Base-by-base conservation (phyloP, 2,888 invertebrate species). In the Ischnura elegans region DNA sequence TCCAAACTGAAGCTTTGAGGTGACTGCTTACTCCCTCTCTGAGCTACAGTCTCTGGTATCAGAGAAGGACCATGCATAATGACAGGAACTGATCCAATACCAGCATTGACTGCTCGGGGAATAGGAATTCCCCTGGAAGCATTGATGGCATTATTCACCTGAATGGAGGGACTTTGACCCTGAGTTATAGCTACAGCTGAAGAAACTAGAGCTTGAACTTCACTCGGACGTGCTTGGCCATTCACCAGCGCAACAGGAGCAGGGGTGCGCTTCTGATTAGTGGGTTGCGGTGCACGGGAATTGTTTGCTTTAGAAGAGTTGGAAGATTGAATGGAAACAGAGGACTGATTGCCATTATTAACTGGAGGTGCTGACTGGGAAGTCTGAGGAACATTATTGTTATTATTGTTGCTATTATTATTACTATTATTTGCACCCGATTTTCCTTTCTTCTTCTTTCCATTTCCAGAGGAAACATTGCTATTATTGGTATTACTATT, bases 1-100 rank as follows among this genome's bases (percentile, higher is more conserved):
- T 97, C 97, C 93, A 97, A 94, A 93, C 94, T 94, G 93, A 94
- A 94, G 66, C 84, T 66, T 61, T 90, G 90, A 45, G 90, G 42
- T 10, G 90, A 66, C 36, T 55, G 90, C 13, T 90, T 90, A n/a
- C 90, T 43, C 21, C 90, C 66, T n/a, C 90, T 90, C 43, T 61
- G 90, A 8, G 61, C 90, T 13, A 66, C 90, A 25, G 61, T 51
- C 10, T 90, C 90, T n/a, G 90, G 61, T 42, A 90, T 61, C 25
- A 90, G 43, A 16, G 90, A 90, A n/a, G 90, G 90, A 13, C 90
- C 90, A 61, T 90, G 90, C 90, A 90, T 90, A 25, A 90, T 66
- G 2, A 90, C 90, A 45, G 90, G 90, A 66, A 66, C 90, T 61
- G 90, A 90, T 36, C 90, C 90, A 55, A 90, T 61, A 61, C 61